Percentiles rank a stretch among this genome's conserved stretches.
phyloP scores from a whole-genome alignment of 2,888 invertebrate genomes.

The Cryptus viduatorius region DNA sequence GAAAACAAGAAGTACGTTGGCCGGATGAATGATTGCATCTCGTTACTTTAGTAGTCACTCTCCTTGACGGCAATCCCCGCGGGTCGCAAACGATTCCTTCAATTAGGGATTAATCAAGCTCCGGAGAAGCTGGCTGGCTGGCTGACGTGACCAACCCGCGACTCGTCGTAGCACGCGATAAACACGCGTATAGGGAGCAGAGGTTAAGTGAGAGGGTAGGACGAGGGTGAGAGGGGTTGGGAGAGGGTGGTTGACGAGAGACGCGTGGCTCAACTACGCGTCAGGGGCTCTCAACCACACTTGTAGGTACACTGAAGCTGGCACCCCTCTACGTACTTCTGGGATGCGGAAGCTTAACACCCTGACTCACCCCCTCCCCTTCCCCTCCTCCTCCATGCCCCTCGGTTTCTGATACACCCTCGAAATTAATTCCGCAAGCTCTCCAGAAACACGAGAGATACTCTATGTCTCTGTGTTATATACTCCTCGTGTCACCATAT shows the following conservation, averaged over 20 bases:
- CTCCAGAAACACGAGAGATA: slow-evolving; percentile 38
- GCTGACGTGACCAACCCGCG: slow-evolving; percentile 48
- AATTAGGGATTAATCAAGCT: slow-evolving; percentile 65
- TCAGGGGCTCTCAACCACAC: slow-evolving; percentile 44
- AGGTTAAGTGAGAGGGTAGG: slow-evolving; percentile 28
- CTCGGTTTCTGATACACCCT: slow-evolving; percentile 25
- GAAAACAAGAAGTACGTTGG: neutral
- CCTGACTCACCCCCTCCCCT: neutral
- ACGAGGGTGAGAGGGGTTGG: slow-evolving; percentile 9
- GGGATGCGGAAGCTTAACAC: slow-evolving; percentile 1
- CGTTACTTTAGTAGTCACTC: slow-evolving; percentile 34
- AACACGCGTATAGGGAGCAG: slow-evolving; percentile 38
- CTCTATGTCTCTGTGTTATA: slow-evolving; percentile 28
- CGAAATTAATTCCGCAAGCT: slow-evolving; percentile 52
- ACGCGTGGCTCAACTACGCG: slow-evolving; percentile 34
- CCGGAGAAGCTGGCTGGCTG: slow-evolving; percentile 38
- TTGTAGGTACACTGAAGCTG: neutral
- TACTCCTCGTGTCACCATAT: slow-evolving; percentile 21
- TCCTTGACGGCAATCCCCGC: slow-evolving; percentile 11
- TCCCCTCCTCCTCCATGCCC: neutral
- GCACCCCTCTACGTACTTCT: neutral
- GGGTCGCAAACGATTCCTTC: slow-evolving; percentile 61
- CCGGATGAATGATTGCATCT: slow-evolving; percentile 43
- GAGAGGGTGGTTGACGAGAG: slow-evolving; percentile 41
- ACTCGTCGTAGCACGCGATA: slow-evolving; percentile 48